Evolutionary conservation across 2,113 vertebrate genomes (phyloP), one percentile per base, ranked within the genome.

Genomic region (Aldabrachelys gigantea): DNA sequence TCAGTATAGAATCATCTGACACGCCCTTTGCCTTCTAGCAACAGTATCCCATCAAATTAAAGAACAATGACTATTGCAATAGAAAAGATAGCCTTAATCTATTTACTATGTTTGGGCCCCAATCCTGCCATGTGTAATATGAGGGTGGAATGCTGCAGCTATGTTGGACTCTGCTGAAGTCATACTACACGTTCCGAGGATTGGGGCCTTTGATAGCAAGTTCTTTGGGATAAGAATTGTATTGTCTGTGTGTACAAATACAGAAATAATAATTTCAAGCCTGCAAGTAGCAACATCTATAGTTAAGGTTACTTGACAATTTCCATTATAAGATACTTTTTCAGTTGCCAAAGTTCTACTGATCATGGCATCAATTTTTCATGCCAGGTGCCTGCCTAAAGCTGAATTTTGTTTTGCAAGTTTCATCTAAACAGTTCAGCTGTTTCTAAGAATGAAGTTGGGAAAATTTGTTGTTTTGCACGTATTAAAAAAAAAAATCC

Each of bases 21-120:
- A 47, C 9, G 50, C 0, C 0, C 85, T 59, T 22, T 84, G 81
- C 85, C 89, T 89, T 87, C 80, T 87, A 80, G 89, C 95, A 93
- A 90, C 56, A 79, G 53, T 9, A 82, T n/a, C 87, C 24, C 89
- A 85, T 76, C 19, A 93, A 57, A 75, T 90, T 93, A 90, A 93
- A 91, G 82, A 87, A 84, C 54, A 90, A 94, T 89, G 89, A 83
- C 76, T 79, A 84, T 52, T 89, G 50, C 69, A 79, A 75, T 49
- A n/a, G 81, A 88, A 75, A 38, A 81, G 16, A 38, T 10, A 87
- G n/a, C 90, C 92, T 92, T 82, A 89, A 87, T 62, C 19, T 84
- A n/a, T 41, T 75, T 44, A 25, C 88, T 62, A 85, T 89, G 82
- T 80, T 84, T 92, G 69, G 54, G 53, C 78, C 75, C 76, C 38